A percentile compares a stretch with the other conserved stretches of the same genome.
Evolutionary conservation across 1,140 invertebrate species (phyloP).

Genomic region (Plectus sambesii): DNA sequence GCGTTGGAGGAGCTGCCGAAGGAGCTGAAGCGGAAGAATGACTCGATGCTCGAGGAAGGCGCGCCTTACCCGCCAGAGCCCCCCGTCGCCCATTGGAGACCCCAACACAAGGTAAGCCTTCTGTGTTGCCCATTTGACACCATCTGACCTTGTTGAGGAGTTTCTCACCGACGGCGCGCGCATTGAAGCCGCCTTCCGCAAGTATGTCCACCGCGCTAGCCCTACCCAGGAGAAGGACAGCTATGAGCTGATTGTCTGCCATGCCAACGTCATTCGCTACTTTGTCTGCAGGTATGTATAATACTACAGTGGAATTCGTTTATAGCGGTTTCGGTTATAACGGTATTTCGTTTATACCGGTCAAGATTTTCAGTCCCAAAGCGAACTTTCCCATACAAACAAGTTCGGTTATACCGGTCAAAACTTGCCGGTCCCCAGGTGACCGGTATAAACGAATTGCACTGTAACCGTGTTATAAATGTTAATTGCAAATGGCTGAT

Average conservation of each 20-base stretch:
- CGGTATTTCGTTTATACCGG: too few species aligned
- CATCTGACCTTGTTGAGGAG: constrained; percentile 55
- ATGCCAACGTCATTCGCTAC: constrained; percentile 95
- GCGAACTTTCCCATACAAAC: too few species aligned
- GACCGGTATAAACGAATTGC: too few species aligned
- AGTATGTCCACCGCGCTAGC: constrained; percentile 79
- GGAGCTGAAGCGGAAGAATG: constrained; percentile 12
- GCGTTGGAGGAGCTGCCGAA: constrained; percentile 59
- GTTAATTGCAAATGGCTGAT: neutral
- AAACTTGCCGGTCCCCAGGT: too few species aligned
- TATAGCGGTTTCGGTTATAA: too few species aligned
- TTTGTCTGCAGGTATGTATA: constrained; percentile 75
- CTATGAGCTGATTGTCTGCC: constrained; percentile 86
- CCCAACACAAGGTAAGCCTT: constrained; percentile 60
- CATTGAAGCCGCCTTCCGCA: constrained; percentile 89
- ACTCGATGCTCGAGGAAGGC: constrained; percentile 69
- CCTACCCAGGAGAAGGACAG: constrained; percentile 66
- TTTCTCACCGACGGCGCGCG: constrained; percentile 84
- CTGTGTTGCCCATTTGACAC: neutral
- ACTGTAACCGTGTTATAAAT: too few species aligned
- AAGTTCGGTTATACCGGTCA: too few species aligned
- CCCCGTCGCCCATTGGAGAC: constrained; percentile 68
- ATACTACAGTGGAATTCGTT: too few species aligned
- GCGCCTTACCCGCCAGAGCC: constrained; percentile 80
- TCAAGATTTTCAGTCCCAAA: too few species aligned